Evolutionary conservation across 2,888 invertebrate species (phyloP).

Genomic region (Tetheella fluctuosa): DNA sequence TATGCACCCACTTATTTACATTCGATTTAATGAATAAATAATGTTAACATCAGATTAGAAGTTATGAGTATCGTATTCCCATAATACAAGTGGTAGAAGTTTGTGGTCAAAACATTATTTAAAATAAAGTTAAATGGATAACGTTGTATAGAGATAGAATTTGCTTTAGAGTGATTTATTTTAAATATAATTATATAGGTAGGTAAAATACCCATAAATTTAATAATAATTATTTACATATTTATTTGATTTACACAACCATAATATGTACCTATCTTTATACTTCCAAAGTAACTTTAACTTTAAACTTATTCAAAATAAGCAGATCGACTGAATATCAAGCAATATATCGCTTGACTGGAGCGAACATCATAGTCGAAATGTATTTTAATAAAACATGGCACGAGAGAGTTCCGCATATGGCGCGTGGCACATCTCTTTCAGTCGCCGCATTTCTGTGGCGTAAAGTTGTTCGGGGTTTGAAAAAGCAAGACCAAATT

Average conservation of each 20-base stretch:
- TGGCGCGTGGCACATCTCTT: slow-evolving; percentile 31
- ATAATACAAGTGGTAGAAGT: neutral
- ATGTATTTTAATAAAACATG: slow-evolving; percentile 9
- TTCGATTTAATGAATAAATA: slow-evolving; percentile 38
- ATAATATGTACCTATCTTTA: neutral
- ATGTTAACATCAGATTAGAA: slow-evolving; percentile 25
- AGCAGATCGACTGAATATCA: neutral
- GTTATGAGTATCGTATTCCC: slow-evolving; percentile 11
- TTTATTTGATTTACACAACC: too few species aligned
- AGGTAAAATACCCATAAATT: too few species aligned
- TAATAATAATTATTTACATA: too few species aligned
- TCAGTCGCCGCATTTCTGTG: slow-evolving; percentile 47
- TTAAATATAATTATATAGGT: too few species aligned
- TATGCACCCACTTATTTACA: slow-evolving; percentile 27
- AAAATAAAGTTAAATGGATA: too few species aligned
- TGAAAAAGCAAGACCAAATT: slow-evolving; percentile 58
- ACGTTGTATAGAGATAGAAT: too few species aligned
- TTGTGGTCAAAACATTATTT: neutral
- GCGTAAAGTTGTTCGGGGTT: slow-evolving; percentile 46
- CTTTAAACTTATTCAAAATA: neutral
- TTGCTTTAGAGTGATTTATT: too few species aligned
- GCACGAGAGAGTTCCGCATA: slow-evolving; percentile 25
- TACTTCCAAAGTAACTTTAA: neutral
- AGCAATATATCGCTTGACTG: neutral
- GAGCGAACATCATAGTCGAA: neutral